Base-by-base conservation (phyloP, 1,140 invertebrate genomes). In the Mya arenaria region DNA sequence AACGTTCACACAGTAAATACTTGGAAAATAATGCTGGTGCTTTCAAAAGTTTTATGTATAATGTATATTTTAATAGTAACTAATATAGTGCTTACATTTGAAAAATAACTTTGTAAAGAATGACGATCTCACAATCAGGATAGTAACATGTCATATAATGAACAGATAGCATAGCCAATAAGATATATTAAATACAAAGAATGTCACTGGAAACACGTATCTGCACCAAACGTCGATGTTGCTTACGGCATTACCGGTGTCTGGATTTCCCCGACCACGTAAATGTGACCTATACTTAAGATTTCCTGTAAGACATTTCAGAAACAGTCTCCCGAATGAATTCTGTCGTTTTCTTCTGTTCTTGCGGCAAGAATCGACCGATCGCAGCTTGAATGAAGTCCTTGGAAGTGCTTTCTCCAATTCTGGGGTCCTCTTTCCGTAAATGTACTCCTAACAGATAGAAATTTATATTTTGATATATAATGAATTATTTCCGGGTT, bases 201-300 rank as follows among this genome's bases (percentile, higher is more conserved):
- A 94, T 0, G 91, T 90, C 15, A 92, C 74, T 0, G 94, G 94
- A 86, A 95, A 95, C 17, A 93, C 78, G 48, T 93, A 89, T 19
- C 94, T 87, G 15, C 93, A 88, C 63, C 93, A 91, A 19, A 94
- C 93, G 84, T 95, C 95, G 52, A 95, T 93, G 88, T 92, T 91
- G 78, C 92, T 93, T 23, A 91, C 89, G 73, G 89, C 90, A 69
- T 91, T 91, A n/a, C 87, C 85, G 0, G 63, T 65, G 36, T 86
- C 78, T 4, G 83, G 52, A 41, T 90, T 84, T 8, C 87, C 84
- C 25, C 23, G 60, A 17, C 36, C 71, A 25, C 82, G 82, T 56
- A 83, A 81, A 55, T 82, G 60, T 56, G 81, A 60, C 8, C 89
- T 83, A 48, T 93, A 93, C 66, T 92, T 92, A 25, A 78, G 69